Evolutionary conservation across 2,888 invertebrate genomes (phyloP), one percentile per base, ranked within the genome.

Genomic region (Calliopum simillimum): DNA sequence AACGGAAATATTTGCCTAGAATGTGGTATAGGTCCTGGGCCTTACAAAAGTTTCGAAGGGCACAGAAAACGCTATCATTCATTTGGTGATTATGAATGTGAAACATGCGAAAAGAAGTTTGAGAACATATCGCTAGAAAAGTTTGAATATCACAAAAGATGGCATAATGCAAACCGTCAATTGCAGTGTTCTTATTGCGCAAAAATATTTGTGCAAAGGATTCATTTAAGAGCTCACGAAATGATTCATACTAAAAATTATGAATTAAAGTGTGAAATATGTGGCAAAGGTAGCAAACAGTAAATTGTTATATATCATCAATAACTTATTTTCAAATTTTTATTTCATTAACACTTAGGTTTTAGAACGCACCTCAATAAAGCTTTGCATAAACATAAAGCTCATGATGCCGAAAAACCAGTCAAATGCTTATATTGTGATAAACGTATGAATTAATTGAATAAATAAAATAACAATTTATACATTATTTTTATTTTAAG

Each of bases 141-240:
- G 14, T 53, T 53, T 53, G 12, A 53, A 21, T 53, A 53, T 4
- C 53, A 53, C 23, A 53, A 53, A 53, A 53, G 21, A 23, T 53
- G 53, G 53, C 53, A 53, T 6, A 19, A 16, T 23, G 19, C 14
- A 53, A 53, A 53, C 1, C 13, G 4, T 53, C 23, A 53, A 53
- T 23, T 23, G 21, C 21, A 53, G 11, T 53, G 53, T 23, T 2
- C 2, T 19, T 53, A 23, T 19, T 53, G 53, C 23, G 23, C 13
- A 11, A 21, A 53, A 53, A 13, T 13, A 13, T 53, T 53, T 53
- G 19, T 53, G 16, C 53, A 53, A 14, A 53, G 16, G 0, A 13
- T 12, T 14, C 53, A 53, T 21, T 14, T 53, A 53, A 2, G 19
- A 4, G 4, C 16, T 3, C 53, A 53, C 12, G 4, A 23, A 23